A percentile compares a stretch with the other conserved stretches of the same genome.
Conservation (phyloP, 2,797 vertebrate genomes). For the Oreochromis grahami region DNA sequence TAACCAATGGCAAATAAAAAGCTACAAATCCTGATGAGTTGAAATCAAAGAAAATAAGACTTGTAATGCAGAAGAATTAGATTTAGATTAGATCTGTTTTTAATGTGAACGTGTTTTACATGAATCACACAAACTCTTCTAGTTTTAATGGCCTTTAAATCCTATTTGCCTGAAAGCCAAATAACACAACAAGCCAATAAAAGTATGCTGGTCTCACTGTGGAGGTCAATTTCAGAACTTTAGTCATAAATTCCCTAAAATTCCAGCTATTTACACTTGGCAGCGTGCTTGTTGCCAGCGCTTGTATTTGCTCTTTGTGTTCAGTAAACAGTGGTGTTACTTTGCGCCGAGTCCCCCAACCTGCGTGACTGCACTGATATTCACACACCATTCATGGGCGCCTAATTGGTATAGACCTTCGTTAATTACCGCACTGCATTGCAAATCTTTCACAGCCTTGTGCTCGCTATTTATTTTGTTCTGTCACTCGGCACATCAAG, state of each 20-base stretch:
- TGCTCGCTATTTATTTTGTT: constrained; percentile 63
- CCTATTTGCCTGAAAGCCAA: background rate
- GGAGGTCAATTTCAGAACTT: background rate
- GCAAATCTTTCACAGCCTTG: constrained; percentile 63
- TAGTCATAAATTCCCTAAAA: constrained; percentile 23
- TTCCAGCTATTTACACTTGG: constrained; percentile 39
- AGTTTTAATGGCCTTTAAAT: background rate
- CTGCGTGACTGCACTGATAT: constrained; percentile 70
- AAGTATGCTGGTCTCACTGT: background rate
- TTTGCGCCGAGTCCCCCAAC: constrained; percentile 38
- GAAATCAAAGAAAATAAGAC: background rate
- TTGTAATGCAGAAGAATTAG: background rate
- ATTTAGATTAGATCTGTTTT: background rate
- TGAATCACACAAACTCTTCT: background rate
- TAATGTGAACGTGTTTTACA: background rate
- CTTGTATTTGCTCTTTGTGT: constrained; percentile 68
- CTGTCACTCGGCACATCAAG: constrained; percentile 64
- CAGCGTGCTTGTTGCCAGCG: constrained; percentile 24
- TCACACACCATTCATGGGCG: constrained; percentile 66
- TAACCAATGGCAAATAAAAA: background rate
- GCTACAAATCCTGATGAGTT: background rate
- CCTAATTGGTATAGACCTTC: constrained; percentile 73
- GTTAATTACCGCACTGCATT: constrained; percentile 70
- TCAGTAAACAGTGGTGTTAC: constrained; percentile 67
- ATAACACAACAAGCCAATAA: background rate